Evolutionary conservation across 2,888 invertebrate genomes (phyloP).

Genomic region (Caenorhabditis sulstoni): DNA sequence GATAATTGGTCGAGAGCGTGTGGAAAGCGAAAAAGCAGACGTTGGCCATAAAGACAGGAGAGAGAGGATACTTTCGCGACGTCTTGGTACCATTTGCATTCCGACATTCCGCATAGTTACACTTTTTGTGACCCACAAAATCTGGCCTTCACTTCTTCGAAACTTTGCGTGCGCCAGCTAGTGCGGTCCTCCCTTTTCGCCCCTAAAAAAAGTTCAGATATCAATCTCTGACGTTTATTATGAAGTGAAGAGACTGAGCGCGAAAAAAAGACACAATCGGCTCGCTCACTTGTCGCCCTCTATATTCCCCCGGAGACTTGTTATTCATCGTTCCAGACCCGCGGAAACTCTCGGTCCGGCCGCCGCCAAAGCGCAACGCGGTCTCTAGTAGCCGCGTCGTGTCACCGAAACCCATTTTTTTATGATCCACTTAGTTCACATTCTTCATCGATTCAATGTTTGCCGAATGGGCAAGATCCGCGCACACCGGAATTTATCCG

Average conservation of each 20-base stretch:
- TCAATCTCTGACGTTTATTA: conserved; percentile 63
- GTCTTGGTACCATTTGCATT: conserved; percentile 12
- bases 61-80: not conserved
- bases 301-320: conserved; percentile 62
- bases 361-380: conserved; percentile 42
- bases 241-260: conserved; percentile 58
- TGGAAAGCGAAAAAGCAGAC: not conserved
- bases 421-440: conserved; percentile 47
- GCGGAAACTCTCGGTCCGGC: conserved; percentile 51
- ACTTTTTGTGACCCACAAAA: conserved; percentile 1
- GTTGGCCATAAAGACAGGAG: not conserved
- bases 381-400: conserved; percentile 34
- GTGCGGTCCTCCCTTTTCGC: conserved; percentile 11
- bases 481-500: conserved; percentile 61
- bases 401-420: conserved; percentile 39
- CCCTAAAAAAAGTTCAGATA: conserved; percentile 56
- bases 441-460: conserved; percentile 48
- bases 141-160: not conserved
- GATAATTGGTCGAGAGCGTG: conserved; percentile 39
- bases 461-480: conserved; percentile 66
- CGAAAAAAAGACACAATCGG: conserved; percentile 58
- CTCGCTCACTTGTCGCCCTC: conserved; percentile 61
- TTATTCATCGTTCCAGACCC: conserved; percentile 64
- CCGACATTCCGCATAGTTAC: conserved; percentile 2
- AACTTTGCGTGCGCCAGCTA: conserved; percentile 12